phyloP scores from a whole-genome alignment of 1,140 invertebrate genomes.

The Tetramorium simillimum region DNA sequence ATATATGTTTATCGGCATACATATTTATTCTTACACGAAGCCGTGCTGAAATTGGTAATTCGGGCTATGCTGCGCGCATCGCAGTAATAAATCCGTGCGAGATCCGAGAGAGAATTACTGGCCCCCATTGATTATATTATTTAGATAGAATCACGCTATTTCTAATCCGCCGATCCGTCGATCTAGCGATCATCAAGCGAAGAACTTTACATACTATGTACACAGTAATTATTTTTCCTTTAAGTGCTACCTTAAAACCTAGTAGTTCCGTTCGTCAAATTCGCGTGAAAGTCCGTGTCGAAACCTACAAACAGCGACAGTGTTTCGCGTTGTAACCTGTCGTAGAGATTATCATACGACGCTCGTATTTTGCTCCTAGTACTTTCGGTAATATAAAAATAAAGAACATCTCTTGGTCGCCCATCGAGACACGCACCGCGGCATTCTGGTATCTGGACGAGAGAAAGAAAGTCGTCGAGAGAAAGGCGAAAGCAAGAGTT shows the following conservation, averaged over 20 bases:
- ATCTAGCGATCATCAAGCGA: conserved; percentile 36
- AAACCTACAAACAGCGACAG: conserved; percentile 28
- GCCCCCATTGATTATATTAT: conserved; percentile 84
- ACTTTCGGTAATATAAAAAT: conserved; percentile 20
- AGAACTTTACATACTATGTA: conserved; percentile 75
- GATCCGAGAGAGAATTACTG: conserved; percentile 85
- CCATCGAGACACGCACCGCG: background rate
- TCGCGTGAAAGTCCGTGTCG: conserved; percentile 37
- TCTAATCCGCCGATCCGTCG: conserved; percentile 35
- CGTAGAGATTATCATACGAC: conserved; percentile 1
- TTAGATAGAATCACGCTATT: conserved; percentile 67
- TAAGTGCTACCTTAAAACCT: conserved; percentile 69
- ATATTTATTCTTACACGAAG: conserved; percentile 7
- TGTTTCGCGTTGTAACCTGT: background rate
- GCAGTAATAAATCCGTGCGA: conserved; percentile 83
- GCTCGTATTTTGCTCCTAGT: conserved; percentile 13
- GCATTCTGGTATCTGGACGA: conserved; percentile 9
- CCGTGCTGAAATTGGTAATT: conserved; percentile 37
- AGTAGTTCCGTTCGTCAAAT: conserved; percentile 74
- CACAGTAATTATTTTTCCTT: conserved; percentile 70
- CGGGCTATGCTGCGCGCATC: conserved; percentile 75
- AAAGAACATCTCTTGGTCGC: conserved; percentile 27
- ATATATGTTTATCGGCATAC: background rate
- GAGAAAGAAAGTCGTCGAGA: background rate
- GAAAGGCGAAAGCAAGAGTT: conserved; percentile 16